A percentile compares a stretch with the other conserved stretches of the same genome.
Conservation (phyloP, 2,888 invertebrate species). For the Acanthosepion lycidas region DNA sequence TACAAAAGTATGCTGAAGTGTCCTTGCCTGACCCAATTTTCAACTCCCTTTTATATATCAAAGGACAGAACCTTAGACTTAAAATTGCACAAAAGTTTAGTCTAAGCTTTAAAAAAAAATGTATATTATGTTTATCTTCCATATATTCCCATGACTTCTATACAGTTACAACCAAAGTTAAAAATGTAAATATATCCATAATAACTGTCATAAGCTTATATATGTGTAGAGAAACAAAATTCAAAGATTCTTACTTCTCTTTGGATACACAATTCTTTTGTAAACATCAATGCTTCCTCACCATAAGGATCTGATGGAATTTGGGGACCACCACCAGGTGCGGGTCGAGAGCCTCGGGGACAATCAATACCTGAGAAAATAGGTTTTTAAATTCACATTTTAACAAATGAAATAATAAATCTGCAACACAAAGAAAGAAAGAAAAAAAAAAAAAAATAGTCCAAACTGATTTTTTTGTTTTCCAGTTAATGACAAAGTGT, state of each 20-base stretch:
- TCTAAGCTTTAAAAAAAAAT: too few relatives aligned
- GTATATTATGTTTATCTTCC: too few relatives aligned
- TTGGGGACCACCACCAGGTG: slow-evolving; percentile 76
- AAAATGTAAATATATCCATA: too few relatives aligned
- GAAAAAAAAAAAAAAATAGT: neutral
- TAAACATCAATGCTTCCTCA: slow-evolving; percentile 92
- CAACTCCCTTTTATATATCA: too few relatives aligned
- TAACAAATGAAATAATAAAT: neutral
- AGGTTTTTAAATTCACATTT: neutral
- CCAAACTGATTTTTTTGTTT: neutral
- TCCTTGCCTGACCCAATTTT: too few relatives aligned
- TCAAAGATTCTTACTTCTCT: slow-evolving; percentile 80
- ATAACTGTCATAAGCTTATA: too few relatives aligned
- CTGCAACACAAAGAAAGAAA: neutral
- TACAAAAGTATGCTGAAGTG: too few relatives aligned
- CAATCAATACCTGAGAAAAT: slow-evolving; percentile 82
- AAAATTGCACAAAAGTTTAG: too few relatives aligned
- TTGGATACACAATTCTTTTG: slow-evolving; percentile 91
- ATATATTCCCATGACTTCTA: too few relatives aligned
- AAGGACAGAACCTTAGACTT: too few relatives aligned
- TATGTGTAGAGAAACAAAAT: neutral
- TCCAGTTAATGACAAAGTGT: neutral
- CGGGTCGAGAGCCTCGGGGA: slow-evolving; percentile 86
- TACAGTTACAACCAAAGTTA: too few relatives aligned
- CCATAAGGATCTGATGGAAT: slow-evolving; percentile 90